A percentile compares a stretch with the other conserved stretches of the same genome.
phyloP scores from a whole-genome alignment of 2,113 vertebrate genomes.

The Cisticola juncidis region DNA sequence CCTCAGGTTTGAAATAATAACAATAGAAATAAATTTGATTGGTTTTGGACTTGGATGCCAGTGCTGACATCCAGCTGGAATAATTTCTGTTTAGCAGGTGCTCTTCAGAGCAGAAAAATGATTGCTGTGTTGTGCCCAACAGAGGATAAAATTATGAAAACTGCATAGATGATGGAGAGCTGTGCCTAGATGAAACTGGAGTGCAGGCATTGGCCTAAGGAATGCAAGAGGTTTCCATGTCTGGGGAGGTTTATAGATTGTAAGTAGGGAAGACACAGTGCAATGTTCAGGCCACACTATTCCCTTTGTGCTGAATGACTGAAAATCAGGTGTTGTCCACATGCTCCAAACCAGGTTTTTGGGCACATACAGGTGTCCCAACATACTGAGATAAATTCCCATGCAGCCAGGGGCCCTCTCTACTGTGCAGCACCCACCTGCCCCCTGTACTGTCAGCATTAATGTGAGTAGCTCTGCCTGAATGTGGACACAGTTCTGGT shows the following conservation, averaged over 20 bases:
- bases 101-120: slow-evolving; percentile 12
- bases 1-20: neutral
- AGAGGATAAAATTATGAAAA: neutral
- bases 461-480: neutral
- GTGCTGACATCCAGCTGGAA: slow-evolving; percentile 9
- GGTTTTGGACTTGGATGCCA: neutral
- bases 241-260: neutral
- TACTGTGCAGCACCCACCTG: neutral
- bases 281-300: neutral
- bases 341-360: neutral
- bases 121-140: neutral
- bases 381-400: neutral
- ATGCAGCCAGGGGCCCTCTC: neutral
- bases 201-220: neutral
- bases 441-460: neutral
- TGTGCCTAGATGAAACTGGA: neutral
- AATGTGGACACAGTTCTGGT: neutral
- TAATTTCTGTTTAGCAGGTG: slow-evolving; percentile 45
- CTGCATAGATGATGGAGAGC: neutral
- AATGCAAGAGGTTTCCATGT: neutral
- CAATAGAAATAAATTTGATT: neutral
- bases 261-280: neutral
- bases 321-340: neutral
- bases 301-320: neutral
- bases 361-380: neutral